These are phyloP conservation scores for Plectrocnemia conspersa DNA, from an alignment of 1,140 invertebrate genomes.

Conservation along the genomic window DNA sequence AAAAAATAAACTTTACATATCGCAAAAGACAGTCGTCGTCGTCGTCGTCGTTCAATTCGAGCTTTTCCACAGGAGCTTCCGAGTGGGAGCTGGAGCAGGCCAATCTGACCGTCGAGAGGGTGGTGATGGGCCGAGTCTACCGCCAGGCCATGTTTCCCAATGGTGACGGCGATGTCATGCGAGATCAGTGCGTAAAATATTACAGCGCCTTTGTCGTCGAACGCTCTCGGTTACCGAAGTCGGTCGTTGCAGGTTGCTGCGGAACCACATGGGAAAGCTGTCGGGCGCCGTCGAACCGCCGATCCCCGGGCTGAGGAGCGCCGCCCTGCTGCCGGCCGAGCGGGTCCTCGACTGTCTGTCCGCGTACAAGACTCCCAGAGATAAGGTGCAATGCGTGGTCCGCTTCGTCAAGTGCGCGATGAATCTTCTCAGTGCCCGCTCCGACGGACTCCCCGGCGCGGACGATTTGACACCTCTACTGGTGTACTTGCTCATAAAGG, in stretches of 20 bases:
- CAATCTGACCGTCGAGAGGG: slow-evolving; percentile 71
- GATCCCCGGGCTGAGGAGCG: slow-evolving; percentile 78
- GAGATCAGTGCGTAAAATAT: slow-evolving; percentile 72
- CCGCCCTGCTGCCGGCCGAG: slow-evolving; percentile 96
- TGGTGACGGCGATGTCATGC: slow-evolving; percentile 87
- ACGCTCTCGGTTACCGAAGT: background rate
- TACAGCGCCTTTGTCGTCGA: background rate
- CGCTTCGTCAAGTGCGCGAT: slow-evolving; percentile 90
- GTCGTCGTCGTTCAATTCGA: too few species aligned
- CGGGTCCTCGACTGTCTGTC: slow-evolving; percentile 86
- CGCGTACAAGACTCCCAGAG: slow-evolving; percentile 89
- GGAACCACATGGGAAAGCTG: slow-evolving; percentile 85
- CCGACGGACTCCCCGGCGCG: slow-evolving; percentile 77
- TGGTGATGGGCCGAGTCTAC: slow-evolving; percentile 86
- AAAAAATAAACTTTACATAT: too few species aligned
- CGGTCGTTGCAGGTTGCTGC: slow-evolving; percentile 59
- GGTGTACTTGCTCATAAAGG: slow-evolving; percentile 94
- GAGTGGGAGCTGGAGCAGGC: slow-evolving; percentile 65
- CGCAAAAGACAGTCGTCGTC: too few species aligned
- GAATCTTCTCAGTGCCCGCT: slow-evolving; percentile 83
- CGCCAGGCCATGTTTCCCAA: slow-evolving; percentile 93
- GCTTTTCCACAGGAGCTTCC: slow-evolving; percentile 63
- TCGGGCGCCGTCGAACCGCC: slow-evolving; percentile 73
- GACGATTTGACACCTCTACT: slow-evolving; percentile 96
- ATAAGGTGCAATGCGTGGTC: slow-evolving; percentile 82